Conservation (phyloP, 2,888 invertebrate species). For the Ophion ellenae region DNA sequence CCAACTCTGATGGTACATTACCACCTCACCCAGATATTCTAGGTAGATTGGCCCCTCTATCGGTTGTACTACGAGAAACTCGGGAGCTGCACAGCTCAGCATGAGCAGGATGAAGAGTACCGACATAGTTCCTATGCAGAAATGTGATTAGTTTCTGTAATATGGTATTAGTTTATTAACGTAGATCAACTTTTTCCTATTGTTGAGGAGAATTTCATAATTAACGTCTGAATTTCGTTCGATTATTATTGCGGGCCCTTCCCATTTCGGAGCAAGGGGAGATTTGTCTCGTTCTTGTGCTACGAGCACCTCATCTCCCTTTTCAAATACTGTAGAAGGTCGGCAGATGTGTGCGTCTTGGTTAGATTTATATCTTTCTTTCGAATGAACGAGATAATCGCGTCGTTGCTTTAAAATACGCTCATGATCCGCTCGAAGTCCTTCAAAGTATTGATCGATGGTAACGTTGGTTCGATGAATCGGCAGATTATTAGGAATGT, state of each 20-base stretch:
- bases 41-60: neutral
- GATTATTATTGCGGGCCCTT: constrained; percentile 8
- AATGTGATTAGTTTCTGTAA: neutral
- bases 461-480: too few relatives aligned
- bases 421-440: constrained; percentile 12
- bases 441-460: constrained; percentile 27
- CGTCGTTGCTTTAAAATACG: constrained; percentile 3
- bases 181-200: neutral
- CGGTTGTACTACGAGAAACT: neutral
- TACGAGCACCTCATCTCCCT: constrained; percentile 35
- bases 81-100: neutral
- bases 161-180: neutral
- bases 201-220: constrained; percentile 7
- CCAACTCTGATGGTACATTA: constrained; percentile 22
- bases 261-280: constrained; percentile 16
- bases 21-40: constrained; percentile 3
- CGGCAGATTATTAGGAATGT: constrained; percentile 3
- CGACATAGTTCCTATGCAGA: neutral
- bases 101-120: neutral
- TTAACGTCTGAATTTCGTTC: constrained; percentile 11
- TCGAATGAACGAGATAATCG: neutral
- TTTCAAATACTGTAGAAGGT: neutral
- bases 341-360: constrained; percentile 6
- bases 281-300: neutral
- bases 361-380: constrained; percentile 2